Base-by-base conservation (phyloP, 1,140 invertebrate species). In the Nylanderia fulva region DNA sequence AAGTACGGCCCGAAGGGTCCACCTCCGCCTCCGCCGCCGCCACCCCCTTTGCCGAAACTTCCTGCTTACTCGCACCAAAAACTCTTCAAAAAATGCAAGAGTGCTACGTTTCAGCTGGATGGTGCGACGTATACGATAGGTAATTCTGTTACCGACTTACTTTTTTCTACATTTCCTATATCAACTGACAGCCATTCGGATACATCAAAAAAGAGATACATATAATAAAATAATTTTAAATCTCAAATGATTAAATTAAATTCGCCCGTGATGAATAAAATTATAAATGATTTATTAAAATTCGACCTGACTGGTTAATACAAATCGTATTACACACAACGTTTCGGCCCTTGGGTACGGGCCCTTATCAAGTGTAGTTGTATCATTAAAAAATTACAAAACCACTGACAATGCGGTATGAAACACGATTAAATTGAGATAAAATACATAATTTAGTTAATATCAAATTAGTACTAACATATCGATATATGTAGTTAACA, bases 81-180 rank as follows among this genome's bases (percentile, higher is more conserved):
- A 85, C 92, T 96, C 71, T 97, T 97, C 94, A 97, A 97, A 94
- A 97, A 97, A 93, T 97, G 96, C 94, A 97, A 97, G 93, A 97
- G 97, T 93, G 97, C 97, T 21, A 97, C 97, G 61, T 97, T 97
- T 90, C 97, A 97, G 84, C 95, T 97, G 91, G 97, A 97, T 93
- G 97, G 97, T 88, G 97, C 96, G 86, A 97, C 96, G 82, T 97
- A 97, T 85, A 97, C 96, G 77, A 97, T 97, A 93, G 97, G 97
- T 97, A 95, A 96, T 96, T 33, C 13, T 95, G 76, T 77, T 18
- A n/a, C 11, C 48, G 21, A 64, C 36, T 27, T 11, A 27, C 48
- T n/a, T n/a, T n/a, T n/a, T n/a, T n/a, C n/a, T n/a, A n/a, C n/a
- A n/a, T n/a, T n/a, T n/a, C n/a, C n/a, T n/a, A n/a, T n/a, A n/a